Evolutionary conservation across 2,797 vertebrate species (phyloP).

Genomic region (Leptoclinus maculatus): DNA sequence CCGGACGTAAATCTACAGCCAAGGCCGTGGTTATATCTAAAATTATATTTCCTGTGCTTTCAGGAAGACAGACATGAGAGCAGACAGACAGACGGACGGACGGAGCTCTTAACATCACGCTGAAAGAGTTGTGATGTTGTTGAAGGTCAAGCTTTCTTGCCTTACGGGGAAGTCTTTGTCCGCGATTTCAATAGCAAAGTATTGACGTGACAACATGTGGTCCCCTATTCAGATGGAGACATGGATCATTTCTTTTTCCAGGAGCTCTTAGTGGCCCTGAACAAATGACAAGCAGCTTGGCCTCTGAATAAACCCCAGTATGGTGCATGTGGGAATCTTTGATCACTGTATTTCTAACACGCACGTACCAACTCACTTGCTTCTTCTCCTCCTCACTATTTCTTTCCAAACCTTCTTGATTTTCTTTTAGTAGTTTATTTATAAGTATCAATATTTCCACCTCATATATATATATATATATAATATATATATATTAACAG

Average conservation of each 20-base stretch:
- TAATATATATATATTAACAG: constrained; percentile 30
- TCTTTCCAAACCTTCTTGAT: neutral
- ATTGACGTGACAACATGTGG: constrained; percentile 80
- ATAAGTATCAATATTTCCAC: constrained; percentile 29
- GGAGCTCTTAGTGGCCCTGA: constrained; percentile 73
- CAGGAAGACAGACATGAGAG: constrained; percentile 22
- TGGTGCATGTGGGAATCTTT: constrained; percentile 64
- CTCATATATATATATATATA: constrained; percentile 21
- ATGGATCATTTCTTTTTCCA: constrained; percentile 73
- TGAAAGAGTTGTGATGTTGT: constrained; percentile 61
- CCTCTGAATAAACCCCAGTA: constrained; percentile 77
- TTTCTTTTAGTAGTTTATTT: constrained; percentile 19
- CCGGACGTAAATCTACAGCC: neutral
- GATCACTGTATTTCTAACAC: constrained; percentile 53
- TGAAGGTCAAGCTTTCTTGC: constrained; percentile 79
- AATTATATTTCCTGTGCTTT: constrained; percentile 40
- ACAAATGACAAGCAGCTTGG: constrained; percentile 79
- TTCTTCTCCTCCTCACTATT: neutral
- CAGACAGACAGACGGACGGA: constrained; percentile 31
- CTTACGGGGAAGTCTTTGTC: constrained; percentile 73
- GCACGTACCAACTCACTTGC: constrained; percentile 1
- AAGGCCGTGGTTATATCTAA: constrained; percentile 15
- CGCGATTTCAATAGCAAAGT: constrained; percentile 73
- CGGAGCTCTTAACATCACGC: constrained; percentile 33
- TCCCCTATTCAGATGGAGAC: constrained; percentile 73